phyloP scores from a whole-genome alignment of 2,797 vertebrate species.

The Pangasius macronema region DNA sequence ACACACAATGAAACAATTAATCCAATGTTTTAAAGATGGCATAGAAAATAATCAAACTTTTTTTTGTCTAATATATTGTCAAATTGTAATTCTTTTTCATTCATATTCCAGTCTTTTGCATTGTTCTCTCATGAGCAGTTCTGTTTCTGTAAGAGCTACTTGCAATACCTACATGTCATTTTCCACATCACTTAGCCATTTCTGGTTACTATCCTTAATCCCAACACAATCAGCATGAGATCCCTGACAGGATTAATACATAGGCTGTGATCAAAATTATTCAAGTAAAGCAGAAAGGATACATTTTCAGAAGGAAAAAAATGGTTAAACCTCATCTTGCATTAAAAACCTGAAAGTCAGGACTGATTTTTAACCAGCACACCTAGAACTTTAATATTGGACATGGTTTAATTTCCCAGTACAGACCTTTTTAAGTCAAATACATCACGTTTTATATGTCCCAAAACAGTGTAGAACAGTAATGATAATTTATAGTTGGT shows the following conservation, averaged over 20 bases:
- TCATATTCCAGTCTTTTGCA: neutral
- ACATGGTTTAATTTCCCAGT: neutral
- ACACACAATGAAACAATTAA: neutral
- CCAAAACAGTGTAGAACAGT: neutral
- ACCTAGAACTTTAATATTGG: neutral
- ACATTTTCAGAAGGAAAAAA: neutral
- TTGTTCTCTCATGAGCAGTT: neutral
- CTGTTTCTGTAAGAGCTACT: neutral
- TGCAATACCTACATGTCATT: neutral
- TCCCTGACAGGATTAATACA: slow-evolving; percentile 6
- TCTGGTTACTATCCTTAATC: neutral
- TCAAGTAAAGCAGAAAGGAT: neutral
- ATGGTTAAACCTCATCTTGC: neutral
- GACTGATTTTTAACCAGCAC: neutral
- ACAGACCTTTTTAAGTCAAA: neutral
- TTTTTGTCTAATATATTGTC: neutral
- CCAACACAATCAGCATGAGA: neutral
- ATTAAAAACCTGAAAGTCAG: neutral
- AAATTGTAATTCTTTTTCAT: neutral
- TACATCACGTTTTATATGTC: neutral
- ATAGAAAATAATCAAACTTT: neutral
- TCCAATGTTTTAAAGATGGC: neutral
- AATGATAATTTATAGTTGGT: neutral
- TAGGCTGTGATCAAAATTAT: neutral
- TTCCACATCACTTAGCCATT: neutral